Evolutionary conservation across 2,113 vertebrate genomes (phyloP).

Genomic region (Laticauda laticaudata): DNA sequence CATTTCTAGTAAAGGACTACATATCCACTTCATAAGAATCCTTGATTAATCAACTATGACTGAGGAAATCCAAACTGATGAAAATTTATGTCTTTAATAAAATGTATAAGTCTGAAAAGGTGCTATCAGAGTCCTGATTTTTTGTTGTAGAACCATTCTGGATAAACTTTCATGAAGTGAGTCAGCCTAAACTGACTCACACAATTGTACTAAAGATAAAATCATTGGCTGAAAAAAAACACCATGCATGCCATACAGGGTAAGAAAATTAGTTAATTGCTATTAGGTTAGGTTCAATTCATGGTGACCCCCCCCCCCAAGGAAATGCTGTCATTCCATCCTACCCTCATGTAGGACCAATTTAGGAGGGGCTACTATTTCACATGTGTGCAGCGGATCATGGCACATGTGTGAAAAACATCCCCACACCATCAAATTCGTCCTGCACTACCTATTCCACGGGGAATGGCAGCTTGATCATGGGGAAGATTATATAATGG

Average conservation of each 20-base stretch:
- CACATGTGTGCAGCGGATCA: background rate
- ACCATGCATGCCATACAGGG: background rate
- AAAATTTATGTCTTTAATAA: background rate
- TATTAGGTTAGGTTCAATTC: background rate
- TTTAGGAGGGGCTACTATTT: background rate
- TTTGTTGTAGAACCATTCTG: background rate
- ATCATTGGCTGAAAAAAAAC: background rate
- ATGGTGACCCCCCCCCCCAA: background rate
- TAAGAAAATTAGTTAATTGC: background rate
- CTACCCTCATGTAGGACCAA: background rate
- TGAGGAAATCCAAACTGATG: background rate
- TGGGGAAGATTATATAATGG: background rate
- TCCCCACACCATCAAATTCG: background rate
- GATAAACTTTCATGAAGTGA: background rate
- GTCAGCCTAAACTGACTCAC: background rate
- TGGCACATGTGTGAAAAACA: background rate
- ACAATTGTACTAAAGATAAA: background rate
- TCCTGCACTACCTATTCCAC: background rate
- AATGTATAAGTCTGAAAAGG: background rate
- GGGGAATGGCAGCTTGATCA: background rate
- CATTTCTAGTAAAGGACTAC: background rate
- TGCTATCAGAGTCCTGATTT: background rate
- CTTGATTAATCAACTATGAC: background rate
- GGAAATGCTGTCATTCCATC: background rate
- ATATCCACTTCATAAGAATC: background rate